Evolutionary conservation across 2,113 vertebrate genomes (phyloP).

Genomic region (Tinamus guttatus): DNA sequence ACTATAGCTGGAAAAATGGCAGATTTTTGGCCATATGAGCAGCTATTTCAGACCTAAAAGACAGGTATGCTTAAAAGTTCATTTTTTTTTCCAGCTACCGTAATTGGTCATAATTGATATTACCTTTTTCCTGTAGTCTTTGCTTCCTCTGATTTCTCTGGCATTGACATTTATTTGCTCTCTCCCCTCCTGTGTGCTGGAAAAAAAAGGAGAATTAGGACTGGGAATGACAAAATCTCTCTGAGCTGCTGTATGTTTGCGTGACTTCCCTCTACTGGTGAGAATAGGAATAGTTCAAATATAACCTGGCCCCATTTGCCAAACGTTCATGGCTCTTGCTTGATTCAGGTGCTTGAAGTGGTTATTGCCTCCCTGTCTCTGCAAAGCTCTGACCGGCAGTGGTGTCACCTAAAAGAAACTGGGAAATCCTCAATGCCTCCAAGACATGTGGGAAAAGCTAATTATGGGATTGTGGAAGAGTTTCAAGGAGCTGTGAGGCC

Average conservation of each 20-base stretch:
- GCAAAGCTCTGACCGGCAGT: neutral
- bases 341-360: neutral
- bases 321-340: neutral
- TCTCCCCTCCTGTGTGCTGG: neutral
- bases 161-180: neutral
- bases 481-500: neutral
- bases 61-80: neutral
- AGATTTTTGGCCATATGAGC: neutral
- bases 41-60: constrained; percentile 15
- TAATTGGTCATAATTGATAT: neutral
- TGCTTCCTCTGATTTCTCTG: constrained; percentile 9
- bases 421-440: neutral
- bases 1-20: neutral
- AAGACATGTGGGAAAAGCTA: neutral
- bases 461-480: neutral
- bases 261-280: constrained; percentile 58
- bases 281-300: constrained; percentile 7
- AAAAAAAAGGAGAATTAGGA: neutral
- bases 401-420: neutral
- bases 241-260: neutral
- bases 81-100: constrained; percentile 21
- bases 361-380: neutral
- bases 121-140: constrained; percentile 31
- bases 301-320: neutral
- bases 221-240: neutral